A percentile compares a stretch with the other conserved stretches of the same genome.
Evolutionary conservation across 2,888 invertebrate genomes (phyloP).

Genomic region (Lymantria dispar): DNA sequence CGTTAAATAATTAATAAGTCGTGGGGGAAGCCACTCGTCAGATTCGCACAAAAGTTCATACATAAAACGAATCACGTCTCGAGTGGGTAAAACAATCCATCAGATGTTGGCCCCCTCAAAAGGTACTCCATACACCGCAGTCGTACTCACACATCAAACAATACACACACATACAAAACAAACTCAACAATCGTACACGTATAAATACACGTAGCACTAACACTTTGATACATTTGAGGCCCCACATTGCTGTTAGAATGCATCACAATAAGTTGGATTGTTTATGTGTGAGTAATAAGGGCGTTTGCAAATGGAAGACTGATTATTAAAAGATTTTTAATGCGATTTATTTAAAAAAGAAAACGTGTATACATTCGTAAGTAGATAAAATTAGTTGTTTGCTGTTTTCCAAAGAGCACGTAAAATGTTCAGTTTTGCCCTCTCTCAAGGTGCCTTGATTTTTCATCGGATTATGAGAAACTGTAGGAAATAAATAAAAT

Average conservation of each 20-base stretch:
- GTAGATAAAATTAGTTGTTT: too few relatives aligned
- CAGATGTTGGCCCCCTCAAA: conserved; percentile 47
- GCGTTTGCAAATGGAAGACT: conserved; percentile 20
- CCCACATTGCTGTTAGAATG: conserved; percentile 11
- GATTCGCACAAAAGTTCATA: conserved; percentile 36
- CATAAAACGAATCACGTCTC: conserved; percentile 47
- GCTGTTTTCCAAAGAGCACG: too few relatives aligned
- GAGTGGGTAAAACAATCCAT: conserved; percentile 54
- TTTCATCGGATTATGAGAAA: too few relatives aligned
- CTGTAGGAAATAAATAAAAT: too few relatives aligned
- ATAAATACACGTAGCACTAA: conserved; percentile 16
- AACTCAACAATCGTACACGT: not conserved
- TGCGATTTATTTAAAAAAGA: not conserved
- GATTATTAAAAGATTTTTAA: not conserved
- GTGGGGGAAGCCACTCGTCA: conserved; percentile 25
- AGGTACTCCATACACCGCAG: conserved; percentile 44
- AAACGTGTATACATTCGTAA: not conserved
- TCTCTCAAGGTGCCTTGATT: too few relatives aligned
- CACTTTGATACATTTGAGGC: conserved; percentile 16
- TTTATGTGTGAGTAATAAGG: conserved; percentile 32
- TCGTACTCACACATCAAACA: conserved; percentile 18
- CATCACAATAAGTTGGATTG: conserved; percentile 31
- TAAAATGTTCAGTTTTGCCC: too few relatives aligned
- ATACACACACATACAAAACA: conserved; percentile 14
- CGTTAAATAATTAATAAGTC: conserved; percentile 37